These are phyloP conservation scores for Silurus meridionalis DNA, from an alignment of 2,113 vertebrate species.

Conservation along the genomic window DNA sequence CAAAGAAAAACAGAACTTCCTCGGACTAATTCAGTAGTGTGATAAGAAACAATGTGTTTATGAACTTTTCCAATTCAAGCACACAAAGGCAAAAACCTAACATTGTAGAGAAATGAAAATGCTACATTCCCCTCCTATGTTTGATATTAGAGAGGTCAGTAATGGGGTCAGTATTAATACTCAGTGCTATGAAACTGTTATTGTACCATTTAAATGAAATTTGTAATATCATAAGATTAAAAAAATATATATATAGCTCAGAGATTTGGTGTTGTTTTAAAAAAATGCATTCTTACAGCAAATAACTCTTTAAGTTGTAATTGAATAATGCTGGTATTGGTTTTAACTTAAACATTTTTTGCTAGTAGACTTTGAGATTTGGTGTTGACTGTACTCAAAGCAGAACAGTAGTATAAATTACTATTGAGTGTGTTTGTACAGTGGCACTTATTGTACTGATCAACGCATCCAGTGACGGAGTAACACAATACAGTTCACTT, in stretches of 20 bases:
- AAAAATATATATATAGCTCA: no score
- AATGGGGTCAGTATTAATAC: not conserved
- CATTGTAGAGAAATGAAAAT: not conserved
- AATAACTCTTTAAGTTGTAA: not conserved
- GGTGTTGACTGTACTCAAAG: not conserved
- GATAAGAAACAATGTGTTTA: not conserved
- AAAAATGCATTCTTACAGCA: not conserved
- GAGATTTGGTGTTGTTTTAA: not conserved
- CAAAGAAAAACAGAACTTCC: no score
- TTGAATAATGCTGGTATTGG: no score
- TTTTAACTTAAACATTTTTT: conserved; percentile 3
- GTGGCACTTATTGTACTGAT: conserved; percentile 54
- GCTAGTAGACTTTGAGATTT: not conserved
- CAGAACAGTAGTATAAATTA: conserved; percentile 53
- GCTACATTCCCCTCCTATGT: not conserved
- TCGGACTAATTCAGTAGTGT: not conserved
- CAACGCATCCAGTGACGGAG: conserved; percentile 53
- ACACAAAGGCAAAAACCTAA: not conserved
- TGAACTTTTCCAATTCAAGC: not conserved
- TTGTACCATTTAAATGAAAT: not conserved
- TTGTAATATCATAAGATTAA: not conserved
- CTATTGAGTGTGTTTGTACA: conserved; percentile 44
- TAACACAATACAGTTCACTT: conserved; percentile 57
- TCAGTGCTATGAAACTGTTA: not conserved
- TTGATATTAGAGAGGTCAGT: not conserved